Percentiles rank a stretch among this genome's conserved stretches.
phyloP scores from a whole-genome alignment of 2,888 invertebrate species.

The Timema cristinae region DNA sequence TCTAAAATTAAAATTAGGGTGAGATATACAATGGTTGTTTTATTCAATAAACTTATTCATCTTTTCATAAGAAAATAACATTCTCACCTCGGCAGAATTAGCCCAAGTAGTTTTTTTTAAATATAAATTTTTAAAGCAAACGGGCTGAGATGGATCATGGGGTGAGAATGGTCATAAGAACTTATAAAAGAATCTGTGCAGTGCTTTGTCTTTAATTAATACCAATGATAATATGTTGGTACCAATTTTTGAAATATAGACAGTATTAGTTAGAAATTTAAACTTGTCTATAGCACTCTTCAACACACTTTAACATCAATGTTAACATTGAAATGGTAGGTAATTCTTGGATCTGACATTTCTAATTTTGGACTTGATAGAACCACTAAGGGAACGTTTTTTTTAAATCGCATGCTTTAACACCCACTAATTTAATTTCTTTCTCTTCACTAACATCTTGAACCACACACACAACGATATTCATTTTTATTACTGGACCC shows the following conservation, averaged over 20 bases:
- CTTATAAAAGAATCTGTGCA: too few relatives aligned
- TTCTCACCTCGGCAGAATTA: conserved; percentile 2
- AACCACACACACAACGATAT: background rate
- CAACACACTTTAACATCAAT: background rate
- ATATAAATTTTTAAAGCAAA: background rate
- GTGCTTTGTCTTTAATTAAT: too few relatives aligned
- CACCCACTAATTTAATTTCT: background rate
- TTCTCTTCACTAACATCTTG: background rate
- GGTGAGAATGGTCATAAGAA: background rate
- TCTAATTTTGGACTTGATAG: conserved; percentile 8
- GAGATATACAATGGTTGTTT: background rate
- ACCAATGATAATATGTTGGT: too few relatives aligned
- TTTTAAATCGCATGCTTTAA: background rate
- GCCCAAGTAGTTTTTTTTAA: background rate
- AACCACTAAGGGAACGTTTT: background rate
- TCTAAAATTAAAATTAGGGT: background rate
- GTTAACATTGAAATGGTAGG: background rate
- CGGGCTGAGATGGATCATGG: background rate
- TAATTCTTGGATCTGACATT: background rate
- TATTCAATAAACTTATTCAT: background rate
- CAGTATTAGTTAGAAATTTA: too few relatives aligned
- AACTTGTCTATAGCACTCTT: background rate
- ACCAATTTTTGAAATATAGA: too few relatives aligned
- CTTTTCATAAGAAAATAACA: background rate
- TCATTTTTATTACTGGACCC: background rate